phyloP scores from a whole-genome alignment of 2,797 vertebrate genomes.

The Tangara arthus region DNA sequence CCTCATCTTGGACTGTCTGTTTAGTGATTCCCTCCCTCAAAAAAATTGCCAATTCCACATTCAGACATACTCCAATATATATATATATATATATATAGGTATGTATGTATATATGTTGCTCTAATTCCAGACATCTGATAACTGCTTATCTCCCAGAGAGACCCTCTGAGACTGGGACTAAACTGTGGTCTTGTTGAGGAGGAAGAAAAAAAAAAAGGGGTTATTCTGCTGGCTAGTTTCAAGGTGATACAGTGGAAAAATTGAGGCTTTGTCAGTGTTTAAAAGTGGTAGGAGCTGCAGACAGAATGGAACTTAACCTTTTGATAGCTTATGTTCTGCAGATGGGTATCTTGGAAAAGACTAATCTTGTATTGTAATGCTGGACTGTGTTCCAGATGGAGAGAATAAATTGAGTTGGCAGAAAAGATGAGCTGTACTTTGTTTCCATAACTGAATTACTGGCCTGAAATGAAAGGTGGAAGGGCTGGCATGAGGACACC shows the following conservation, averaged over 20 bases:
- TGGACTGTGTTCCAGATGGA: conserved; percentile 21
- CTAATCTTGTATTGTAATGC: neutral
- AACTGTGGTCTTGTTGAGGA: neutral
- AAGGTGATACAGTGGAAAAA: neutral
- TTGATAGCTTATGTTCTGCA: conserved; percentile 7
- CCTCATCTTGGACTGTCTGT: neutral
- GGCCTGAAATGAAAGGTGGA: neutral
- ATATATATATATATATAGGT: no score
- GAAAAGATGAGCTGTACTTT: neutral
- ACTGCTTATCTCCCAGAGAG: neutral
- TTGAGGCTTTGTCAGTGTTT: neutral
- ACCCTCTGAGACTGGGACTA: neutral
- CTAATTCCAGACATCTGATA: neutral
- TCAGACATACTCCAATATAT: neutral
- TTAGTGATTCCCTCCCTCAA: neutral
- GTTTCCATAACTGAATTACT: neutral
- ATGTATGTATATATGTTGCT: neutral
- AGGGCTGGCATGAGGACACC: neutral
- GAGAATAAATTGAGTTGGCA: conserved; percentile 44
- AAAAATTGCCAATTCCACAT: neutral
- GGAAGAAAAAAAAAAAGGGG: neutral
- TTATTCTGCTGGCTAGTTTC: neutral
- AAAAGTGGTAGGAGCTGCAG: neutral
- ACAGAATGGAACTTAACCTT: neutral
- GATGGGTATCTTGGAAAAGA: conserved; percentile 20